Base-by-base conservation (phyloP, 2,113 vertebrate species). In the Nibea albiflora region DNA sequence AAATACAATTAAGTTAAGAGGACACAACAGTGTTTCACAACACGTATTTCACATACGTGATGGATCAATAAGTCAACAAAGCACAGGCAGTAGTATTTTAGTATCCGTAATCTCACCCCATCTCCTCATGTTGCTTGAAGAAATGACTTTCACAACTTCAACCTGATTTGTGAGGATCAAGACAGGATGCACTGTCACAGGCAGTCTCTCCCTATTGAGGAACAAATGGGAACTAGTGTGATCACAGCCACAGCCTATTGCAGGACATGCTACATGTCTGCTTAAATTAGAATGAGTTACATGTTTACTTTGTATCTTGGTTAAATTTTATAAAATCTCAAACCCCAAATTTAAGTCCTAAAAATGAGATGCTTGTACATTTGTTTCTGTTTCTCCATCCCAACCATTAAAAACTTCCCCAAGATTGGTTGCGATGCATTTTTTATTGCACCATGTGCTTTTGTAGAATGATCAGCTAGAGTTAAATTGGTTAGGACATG, bases 401-500 rank as follows among this genome's bases (percentile, higher is more conserved):
- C 56, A 81, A 35, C 70, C 68, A 72, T 78, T 84, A 84, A 87
- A 74, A 92, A 91, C 90, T 87, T 92, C 83, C 86, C 46, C 57
- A 78, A 78, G 82, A 89, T 73, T 75, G 86, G 31, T 61, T 78
- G 65, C 17, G 47, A 90, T 95, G 70, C 92, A 94, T 95, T 90
- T 95, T 96, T 95, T 57, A 95, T 89, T 84, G 62, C 78, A 75
- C 88, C 82, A 88, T 81, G 89, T 93, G 92, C 91, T 92, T 92
- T 93, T 93, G 82, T 89, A 88, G 91, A 89, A 92, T 76, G 86
- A 95, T 94, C 88, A 88, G 80, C 77, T 92, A 88, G 91, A 94
- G 89, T 92, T 86, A 94, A 95, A 96, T 94, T 93, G 85, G 90
- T 90, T 91, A 88, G 89, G 94, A 95, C 92, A 2, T 92, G 60